These are phyloP conservation scores for Drosophila lowei DNA, from an alignment of 1,140 invertebrate species.

Conservation along the genomic window DNA sequence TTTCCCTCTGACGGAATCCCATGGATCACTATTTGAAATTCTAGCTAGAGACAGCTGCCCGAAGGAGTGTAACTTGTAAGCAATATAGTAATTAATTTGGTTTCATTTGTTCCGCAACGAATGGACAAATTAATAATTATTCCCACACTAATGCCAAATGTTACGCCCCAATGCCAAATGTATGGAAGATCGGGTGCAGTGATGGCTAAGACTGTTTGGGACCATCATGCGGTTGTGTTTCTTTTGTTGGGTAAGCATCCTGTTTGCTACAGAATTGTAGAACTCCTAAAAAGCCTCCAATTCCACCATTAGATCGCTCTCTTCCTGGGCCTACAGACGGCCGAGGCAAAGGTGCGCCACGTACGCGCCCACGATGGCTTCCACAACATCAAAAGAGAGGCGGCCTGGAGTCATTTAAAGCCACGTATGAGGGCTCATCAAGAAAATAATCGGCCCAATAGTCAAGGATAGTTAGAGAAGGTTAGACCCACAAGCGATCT, in stretches of 20 bases:
- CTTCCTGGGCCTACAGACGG: background rate
- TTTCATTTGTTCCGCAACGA: no score
- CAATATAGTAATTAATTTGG: no score
- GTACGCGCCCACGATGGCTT: conserved; percentile 39
- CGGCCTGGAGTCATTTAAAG: conserved; percentile 3
- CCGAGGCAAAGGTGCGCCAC: conserved; percentile 6
- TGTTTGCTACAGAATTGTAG: background rate
- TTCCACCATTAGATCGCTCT: background rate
- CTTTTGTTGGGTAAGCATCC: conserved; percentile 10
- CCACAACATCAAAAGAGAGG: conserved; percentile 22
- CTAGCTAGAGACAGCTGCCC: no score
- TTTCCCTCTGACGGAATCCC: no score
- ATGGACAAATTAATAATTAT: no score
- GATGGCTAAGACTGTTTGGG: no score
- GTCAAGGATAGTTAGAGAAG: background rate
- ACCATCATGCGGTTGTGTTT: conserved; percentile 6
- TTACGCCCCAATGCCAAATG: no score
- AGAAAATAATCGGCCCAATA: background rate
- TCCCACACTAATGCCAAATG: no score
- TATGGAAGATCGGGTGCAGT: no score
- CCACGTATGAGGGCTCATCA: conserved; percentile 22
- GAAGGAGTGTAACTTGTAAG: no score
- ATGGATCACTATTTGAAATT: no score
- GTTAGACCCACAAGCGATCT: conserved; percentile 19
- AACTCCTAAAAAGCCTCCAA: background rate